Conservation (phyloP, 2,888 invertebrate genomes). For the Monoplex corrugatus region DNA sequence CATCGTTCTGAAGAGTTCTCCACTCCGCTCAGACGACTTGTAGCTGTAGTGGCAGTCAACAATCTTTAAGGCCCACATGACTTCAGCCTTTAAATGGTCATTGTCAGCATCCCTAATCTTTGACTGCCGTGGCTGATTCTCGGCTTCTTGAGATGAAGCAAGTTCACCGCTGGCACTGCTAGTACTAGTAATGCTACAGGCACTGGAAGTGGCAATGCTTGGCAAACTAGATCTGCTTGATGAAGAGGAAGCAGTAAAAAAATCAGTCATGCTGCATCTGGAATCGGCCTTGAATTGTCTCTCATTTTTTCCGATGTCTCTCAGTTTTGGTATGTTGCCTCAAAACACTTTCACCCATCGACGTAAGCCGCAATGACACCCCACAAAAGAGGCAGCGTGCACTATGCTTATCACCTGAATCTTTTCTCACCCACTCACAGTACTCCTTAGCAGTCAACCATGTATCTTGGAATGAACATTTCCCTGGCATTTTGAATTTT, state of each 20-base stretch:
- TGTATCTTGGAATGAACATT: neutral
- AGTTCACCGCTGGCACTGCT: neutral
- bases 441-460: neutral
- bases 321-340: slow-evolving; percentile 11
- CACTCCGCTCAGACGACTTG: slow-evolving; percentile 11
- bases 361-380: neutral
- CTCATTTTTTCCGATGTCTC: slow-evolving; percentile 15
- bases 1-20: neutral
- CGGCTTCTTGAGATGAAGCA: neutral
- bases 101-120: neutral
- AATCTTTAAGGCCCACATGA: neutral
- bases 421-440: neutral
- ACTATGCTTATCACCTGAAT: neutral
- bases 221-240: neutral
- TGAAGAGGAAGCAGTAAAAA: neutral
- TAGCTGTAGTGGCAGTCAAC: neutral
- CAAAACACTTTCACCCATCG: neutral
- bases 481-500: slow-evolving; percentile 6
- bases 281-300: slow-evolving; percentile 10
- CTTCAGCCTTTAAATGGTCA: neutral
- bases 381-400: neutral
- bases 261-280: slow-evolving; percentile 17
- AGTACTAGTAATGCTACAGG: slow-evolving; percentile 3
- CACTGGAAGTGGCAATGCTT: slow-evolving; percentile 2
- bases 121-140: neutral